These are phyloP conservation scores for Daubentonia madagascariensis DNA, from an alignment of 2,113 vertebrate genomes.

Conservation along the genomic window DNA sequence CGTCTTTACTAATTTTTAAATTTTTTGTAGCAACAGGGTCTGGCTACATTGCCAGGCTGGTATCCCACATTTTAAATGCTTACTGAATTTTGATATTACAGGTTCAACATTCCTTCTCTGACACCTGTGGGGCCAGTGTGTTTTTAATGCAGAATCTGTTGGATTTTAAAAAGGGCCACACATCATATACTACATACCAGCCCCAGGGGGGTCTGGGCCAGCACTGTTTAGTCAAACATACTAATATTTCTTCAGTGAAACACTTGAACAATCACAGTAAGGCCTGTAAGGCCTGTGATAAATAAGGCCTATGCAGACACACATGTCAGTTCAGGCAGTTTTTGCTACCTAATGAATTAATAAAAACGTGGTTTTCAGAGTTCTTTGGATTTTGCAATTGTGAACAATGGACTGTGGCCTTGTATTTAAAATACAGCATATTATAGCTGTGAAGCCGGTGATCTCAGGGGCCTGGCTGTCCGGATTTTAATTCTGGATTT, in stretches of 20 bases:
- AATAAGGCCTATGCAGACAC: neutral
- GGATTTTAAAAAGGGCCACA: neutral
- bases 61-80: neutral
- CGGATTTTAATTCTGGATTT: neutral
- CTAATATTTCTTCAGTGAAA: neutral
- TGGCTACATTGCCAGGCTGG: too few relatives aligned
- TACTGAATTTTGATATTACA: neutral
- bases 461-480: neutral
- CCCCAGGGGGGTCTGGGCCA: neutral
- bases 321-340: neutral
- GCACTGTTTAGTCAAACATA: neutral
- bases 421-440: neutral
- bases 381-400: neutral
- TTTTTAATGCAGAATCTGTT: neutral
- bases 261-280: neutral
- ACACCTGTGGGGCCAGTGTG: neutral
- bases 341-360: neutral
- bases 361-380: neutral
- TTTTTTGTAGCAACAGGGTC: too few relatives aligned
- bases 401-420: neutral
- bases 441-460: neutral
- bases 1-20: too few relatives aligned
- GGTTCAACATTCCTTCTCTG: neutral
- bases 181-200: too few relatives aligned
- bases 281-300: neutral